These are phyloP conservation scores for Dicyrtoma fusca DNA, from an alignment of 2,888 invertebrate genomes.

Conservation along the genomic window DNA sequence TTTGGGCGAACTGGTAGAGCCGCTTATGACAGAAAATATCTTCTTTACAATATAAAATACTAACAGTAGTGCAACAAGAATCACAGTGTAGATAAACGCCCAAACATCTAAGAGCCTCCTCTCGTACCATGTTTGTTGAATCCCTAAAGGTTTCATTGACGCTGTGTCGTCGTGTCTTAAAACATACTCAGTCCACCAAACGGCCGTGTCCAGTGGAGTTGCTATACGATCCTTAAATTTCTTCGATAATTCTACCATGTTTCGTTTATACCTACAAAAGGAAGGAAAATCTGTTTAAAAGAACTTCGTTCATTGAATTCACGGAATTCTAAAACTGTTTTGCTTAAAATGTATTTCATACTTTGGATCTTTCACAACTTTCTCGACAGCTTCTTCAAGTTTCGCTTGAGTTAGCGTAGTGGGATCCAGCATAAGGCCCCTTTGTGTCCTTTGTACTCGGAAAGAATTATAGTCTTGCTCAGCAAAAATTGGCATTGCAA, in stretches of 20 bases:
- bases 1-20: no score
- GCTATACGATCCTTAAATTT: slow-evolving; percentile 45
- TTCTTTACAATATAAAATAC: no score
- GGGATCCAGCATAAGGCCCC: slow-evolving; percentile 62
- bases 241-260: no score
- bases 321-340: no score
- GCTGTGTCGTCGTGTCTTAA: slow-evolving; percentile 41
- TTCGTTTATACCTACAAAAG: no score
- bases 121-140: slow-evolving; percentile 42
- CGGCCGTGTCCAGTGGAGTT: slow-evolving; percentile 39
- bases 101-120: slow-evolving; percentile 44
- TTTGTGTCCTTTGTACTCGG: slow-evolving; percentile 64
- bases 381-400: no score
- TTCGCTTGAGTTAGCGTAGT: neutral
- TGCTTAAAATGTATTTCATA: no score
- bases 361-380: no score
- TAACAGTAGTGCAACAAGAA: no score
- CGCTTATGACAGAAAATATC: no score
- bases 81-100: neutral
- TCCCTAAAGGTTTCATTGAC: slow-evolving; percentile 39
- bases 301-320: no score
- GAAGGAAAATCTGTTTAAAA: no score
- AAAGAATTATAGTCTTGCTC: slow-evolving; percentile 64
- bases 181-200: slow-evolving; percentile 49
- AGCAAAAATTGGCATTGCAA: slow-evolving; percentile 61